Base-by-base conservation (phyloP, 2,797 vertebrate species). In the Anolis apletophallus region DNA sequence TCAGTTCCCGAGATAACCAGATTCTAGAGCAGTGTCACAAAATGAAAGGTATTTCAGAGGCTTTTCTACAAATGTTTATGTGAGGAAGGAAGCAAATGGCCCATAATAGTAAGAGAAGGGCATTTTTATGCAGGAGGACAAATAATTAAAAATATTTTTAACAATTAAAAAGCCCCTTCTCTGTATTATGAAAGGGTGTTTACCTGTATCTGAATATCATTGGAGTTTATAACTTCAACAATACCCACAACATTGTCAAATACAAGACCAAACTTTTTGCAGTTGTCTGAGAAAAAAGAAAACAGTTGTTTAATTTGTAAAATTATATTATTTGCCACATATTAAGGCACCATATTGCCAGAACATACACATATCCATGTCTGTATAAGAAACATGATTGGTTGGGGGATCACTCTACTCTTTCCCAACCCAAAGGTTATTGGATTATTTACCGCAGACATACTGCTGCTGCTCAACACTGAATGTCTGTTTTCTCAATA, bases 231-330 rank as follows among this genome's bases (percentile, higher is more conserved):
- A 89, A 99, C 96, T 95, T 99, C 99, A 89, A 99, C 97, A 34
- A 99, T 99, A 86, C 99, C 99, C 81, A 99, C 99, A 55, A 97
- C 98, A 7, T 98, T 98, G 93, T 99, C 98, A 95, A 99, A 99
- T 88, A 99, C 98, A 87, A 99, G 96, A 78, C 97, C 98, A 90
- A 99, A 97, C 93, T 99, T 99, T 95, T 97, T 98, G 94, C 99
- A 99, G 94, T 98, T 98, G 93, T 99, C 99, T 99, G 93, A 16
- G 93, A 82, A n/a, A 76, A 90, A 80, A 12, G 26, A 89, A 46
- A 64, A 34, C 21, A 34, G 57, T 72, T 26, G 21, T 19, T 59
- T 14, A 82, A 36, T 34, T 34, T 73, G 16, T 59, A 32, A 59
- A 55, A 0, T 46, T 29, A 64, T 34, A 67, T 72, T 73, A 19